These are phyloP conservation scores for Characodon lateralis DNA, from an alignment of 2,797 vertebrate genomes.

Conservation along the genomic window DNA sequence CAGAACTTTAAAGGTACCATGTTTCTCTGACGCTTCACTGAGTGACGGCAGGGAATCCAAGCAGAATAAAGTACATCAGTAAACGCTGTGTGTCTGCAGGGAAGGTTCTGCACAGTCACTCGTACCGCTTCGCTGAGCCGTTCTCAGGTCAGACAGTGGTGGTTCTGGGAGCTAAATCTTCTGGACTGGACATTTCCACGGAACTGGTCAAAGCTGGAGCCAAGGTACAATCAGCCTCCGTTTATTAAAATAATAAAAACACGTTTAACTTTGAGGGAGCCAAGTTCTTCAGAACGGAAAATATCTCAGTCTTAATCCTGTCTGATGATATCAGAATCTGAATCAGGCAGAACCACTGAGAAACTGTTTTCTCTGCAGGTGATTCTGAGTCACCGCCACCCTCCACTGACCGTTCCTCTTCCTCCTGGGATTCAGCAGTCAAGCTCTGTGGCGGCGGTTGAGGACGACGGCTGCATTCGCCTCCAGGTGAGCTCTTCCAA, in stretches of 20 bases:
- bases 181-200: slow-evolving; percentile 83
- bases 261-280: not conserved
- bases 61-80: not conserved
- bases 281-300: not conserved
- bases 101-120: slow-evolving; percentile 81
- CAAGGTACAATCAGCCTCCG: slow-evolving; percentile 36
- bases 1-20: slow-evolving; percentile 80
- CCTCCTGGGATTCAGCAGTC: slow-evolving; percentile 68
- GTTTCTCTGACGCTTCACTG: too few relatives aligned
- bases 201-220: slow-evolving; percentile 72
- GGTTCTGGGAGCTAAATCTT: slow-evolving; percentile 81
- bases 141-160: slow-evolving; percentile 76
- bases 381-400: slow-evolving; percentile 75
- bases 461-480: slow-evolving; percentile 60
- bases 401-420: slow-evolving; percentile 60
- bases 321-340: too few relatives aligned
- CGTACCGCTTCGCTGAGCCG: slow-evolving; percentile 74
- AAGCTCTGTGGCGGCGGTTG: slow-evolving; percentile 50
- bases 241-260: not conserved
- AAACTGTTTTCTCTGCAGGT: slow-evolving; percentile 59
- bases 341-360: not conserved
- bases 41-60: not conserved
- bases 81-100: slow-evolving; percentile 55
- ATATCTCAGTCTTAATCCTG: not conserved
- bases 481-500: slow-evolving; percentile 62